These are phyloP conservation scores for Lophotriccus pileatus DNA, from an alignment of 2,797 vertebrate genomes.

Conservation along the genomic window DNA sequence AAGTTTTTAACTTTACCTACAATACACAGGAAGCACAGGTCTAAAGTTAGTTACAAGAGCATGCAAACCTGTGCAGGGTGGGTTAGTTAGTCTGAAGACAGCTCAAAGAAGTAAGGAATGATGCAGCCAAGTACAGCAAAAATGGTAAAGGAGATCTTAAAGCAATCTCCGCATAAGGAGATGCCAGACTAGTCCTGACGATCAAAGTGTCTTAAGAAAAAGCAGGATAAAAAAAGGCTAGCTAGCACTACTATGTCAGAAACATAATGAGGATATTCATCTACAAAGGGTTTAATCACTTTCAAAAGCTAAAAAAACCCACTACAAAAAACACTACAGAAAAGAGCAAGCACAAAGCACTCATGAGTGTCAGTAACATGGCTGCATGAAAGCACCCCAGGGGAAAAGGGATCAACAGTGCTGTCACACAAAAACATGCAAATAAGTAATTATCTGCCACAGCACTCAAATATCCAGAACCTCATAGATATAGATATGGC, in stretches of 20 bases:
- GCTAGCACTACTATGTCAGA: background rate
- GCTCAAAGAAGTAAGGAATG: background rate
- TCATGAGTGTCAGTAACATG: background rate
- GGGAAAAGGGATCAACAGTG: background rate
- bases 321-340: background rate
- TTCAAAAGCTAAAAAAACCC: constrained; percentile 1
- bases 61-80: background rate
- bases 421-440: background rate
- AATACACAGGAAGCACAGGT: background rate
- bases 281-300: constrained; percentile 12
- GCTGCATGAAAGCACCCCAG: background rate
- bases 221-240: background rate
- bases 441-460: background rate
- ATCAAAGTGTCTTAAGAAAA: constrained; percentile 18
- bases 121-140: background rate
- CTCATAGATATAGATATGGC: fast-evolving
- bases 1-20: background rate
- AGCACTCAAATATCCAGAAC: background rate
- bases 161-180: background rate
- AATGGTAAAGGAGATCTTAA: background rate
- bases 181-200: background rate
- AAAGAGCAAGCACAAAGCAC: background rate
- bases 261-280: constrained; percentile 7
- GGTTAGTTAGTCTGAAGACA: background rate
- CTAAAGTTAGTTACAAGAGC: background rate